Base-by-base conservation (phyloP, 2,888 invertebrate genomes). In the Hypercompe scribonia region DNA sequence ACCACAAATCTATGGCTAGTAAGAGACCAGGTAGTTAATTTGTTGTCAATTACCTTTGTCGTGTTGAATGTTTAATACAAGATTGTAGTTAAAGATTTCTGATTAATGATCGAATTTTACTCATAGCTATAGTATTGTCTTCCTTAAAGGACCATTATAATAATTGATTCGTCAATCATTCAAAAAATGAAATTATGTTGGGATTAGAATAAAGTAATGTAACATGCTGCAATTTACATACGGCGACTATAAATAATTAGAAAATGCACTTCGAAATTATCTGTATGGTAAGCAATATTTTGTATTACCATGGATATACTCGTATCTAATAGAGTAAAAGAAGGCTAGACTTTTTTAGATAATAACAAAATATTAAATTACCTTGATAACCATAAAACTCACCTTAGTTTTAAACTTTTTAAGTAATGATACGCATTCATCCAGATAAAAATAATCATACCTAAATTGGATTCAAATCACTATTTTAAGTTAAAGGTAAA, bases 51-150 rank as follows among this genome's bases (percentile, higher is more conserved):
- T 68, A 4, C 18, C 18, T 0, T 0, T 18, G 64, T 54, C 50
- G 64, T 64, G 42, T 31, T 24, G 64, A 72, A 64, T 58, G n/a
- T 33, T 24, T 65, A 54, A 64, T 68, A 54, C 18, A 31, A 39
- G 39, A 39, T 64, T 72, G 68, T 68, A 68, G 50, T 54, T 10
- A 31, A 72, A 33, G n/a, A 72, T 24, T 54, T 28, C 64, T 68
- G 64, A 72, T 72, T 68, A 72, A 64, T 50, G 67, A 3, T 72
- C 10, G n/a, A 34, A 5, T 65, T 39, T 28, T 34, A 67, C n/a
- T n/a, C 13, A 28, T n/a, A n/a, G 34, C 34, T 21, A 42, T 46
- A 21, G 18, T 46, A 18, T 46, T 46, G 24, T 7, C 21, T 39
- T 31, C 65, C 13, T 10, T 64, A 28, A 71, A 71, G 31, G 31